Percentiles rank a stretch among this genome's conserved stretches.
phyloP scores from a whole-genome alignment of 2,888 invertebrate genomes.

The Baccha elongata region DNA sequence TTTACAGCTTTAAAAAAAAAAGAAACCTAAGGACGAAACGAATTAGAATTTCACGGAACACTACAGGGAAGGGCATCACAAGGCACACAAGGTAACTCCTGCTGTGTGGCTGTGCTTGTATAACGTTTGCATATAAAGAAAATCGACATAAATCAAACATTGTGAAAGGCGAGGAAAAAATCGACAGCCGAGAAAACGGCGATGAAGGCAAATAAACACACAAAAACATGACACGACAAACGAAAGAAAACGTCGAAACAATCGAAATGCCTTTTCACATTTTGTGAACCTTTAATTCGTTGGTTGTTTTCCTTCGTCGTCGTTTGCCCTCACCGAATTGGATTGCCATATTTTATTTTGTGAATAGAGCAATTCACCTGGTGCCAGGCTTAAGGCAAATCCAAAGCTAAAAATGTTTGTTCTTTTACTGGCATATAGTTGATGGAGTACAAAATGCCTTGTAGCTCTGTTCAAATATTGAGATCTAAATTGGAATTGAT shows the following conservation, averaged over 20 bases:
- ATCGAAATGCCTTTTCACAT: not conserved
- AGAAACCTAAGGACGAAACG: conserved; percentile 50
- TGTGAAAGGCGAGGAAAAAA: conserved; percentile 27
- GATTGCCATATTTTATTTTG: conserved; percentile 5
- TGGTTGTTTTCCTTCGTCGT: not conserved
- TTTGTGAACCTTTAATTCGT: conserved; percentile 32
- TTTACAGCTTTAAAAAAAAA: conserved; percentile 30
- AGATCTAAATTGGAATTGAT: not conserved
- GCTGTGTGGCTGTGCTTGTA: not conserved
- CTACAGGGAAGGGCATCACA: not conserved
- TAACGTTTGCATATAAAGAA: conserved; percentile 9
- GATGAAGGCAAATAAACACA: conserved; percentile 24
- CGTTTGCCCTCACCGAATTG: conserved; percentile 18
- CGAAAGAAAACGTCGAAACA: conserved; percentile 6
- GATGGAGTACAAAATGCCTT: not conserved
- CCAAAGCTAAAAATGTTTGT: not conserved
- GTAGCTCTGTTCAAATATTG: not conserved
- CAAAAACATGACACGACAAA: conserved; percentile 5
- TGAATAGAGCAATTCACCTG: not conserved
- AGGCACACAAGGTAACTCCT: not conserved
- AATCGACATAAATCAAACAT: conserved; percentile 57
- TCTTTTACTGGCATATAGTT: not conserved
- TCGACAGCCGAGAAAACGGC: conserved; percentile 8
- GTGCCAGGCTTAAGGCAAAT: not conserved
- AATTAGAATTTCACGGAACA: conserved; percentile 13